A percentile compares a stretch with the other conserved stretches of the same genome.
These are phyloP conservation scores for Coracopsis vasa DNA, from an alignment of 2,113 vertebrate genomes.

Conservation along the genomic window DNA sequence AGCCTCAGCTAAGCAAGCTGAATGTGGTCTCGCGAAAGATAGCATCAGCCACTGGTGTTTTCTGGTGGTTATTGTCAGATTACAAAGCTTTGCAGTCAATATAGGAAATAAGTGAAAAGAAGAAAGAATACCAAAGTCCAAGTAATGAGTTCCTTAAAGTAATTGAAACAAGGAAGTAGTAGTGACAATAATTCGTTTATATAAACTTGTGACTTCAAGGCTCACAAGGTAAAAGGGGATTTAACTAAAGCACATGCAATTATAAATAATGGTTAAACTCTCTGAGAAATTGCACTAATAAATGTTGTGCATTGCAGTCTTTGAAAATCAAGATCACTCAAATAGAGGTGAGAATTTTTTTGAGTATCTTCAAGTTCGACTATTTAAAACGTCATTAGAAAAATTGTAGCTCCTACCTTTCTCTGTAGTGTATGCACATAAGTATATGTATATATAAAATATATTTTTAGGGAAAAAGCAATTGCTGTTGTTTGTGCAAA, in stretches of 20 bases:
- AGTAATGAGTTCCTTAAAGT: conserved; percentile 32
- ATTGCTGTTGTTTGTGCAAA: background rate
- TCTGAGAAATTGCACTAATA: conserved; percentile 48
- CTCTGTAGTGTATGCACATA: background rate
- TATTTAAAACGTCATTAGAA: background rate
- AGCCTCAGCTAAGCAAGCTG: background rate
- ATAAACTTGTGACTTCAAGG: background rate
- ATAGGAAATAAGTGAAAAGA: background rate
- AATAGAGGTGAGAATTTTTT: background rate
- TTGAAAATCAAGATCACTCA: conserved; percentile 56
- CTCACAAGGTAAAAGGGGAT: background rate
- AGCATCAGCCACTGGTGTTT: background rate
- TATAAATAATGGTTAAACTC: conserved; percentile 55
- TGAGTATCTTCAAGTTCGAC: background rate
- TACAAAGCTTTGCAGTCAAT: background rate
- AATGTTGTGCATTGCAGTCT: conserved; percentile 20
- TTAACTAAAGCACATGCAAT: conserved; percentile 37
- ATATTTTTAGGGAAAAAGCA: background rate
- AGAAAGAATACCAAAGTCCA: background rate
- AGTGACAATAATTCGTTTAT: conserved; percentile 30
- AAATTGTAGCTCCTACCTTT: background rate
- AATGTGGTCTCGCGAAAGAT: background rate
- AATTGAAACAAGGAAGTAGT: conserved; percentile 47
- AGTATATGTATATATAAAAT: background rate
- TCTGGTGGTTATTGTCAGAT: conserved; percentile 6